Evolutionary conservation across 2,888 invertebrate species (phyloP).

Genomic region (Phania funesta): DNA sequence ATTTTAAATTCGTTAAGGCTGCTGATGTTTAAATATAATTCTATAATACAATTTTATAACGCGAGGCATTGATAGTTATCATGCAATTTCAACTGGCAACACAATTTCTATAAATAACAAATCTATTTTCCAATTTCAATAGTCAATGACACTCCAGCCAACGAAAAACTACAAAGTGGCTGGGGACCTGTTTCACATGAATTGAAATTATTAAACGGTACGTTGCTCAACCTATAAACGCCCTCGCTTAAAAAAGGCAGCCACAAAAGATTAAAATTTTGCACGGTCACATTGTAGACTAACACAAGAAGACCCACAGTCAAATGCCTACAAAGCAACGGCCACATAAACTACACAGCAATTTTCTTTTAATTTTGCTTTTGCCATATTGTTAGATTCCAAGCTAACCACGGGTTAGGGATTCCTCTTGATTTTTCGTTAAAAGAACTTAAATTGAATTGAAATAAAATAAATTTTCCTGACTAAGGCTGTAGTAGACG

Average conservation of each 20-base stretch:
- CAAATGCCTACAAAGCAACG: neutral
- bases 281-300: constrained; percentile 43
- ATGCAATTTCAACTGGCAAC: constrained; percentile 60
- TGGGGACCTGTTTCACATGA: constrained; percentile 54
- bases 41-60: constrained; percentile 17
- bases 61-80: constrained; percentile 33
- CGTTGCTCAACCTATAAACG: constrained; percentile 53
- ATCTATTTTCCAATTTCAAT: constrained; percentile 68
- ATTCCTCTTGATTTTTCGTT: constrained; percentile 23
- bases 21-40: neutral
- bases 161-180: constrained; percentile 31
- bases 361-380: constrained; percentile 60
- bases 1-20: neutral
- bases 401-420: constrained; percentile 4
- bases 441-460: constrained; percentile 46
- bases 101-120: constrained; percentile 67
- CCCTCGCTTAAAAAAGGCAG: constrained; percentile 57
- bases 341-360: constrained; percentile 56
- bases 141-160: constrained; percentile 59
- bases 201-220: constrained; percentile 61
- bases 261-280: constrained; percentile 52
- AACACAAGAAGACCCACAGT: neutral
- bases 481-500: constrained; percentile 56
- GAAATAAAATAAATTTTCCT: constrained; percentile 64
- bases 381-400: constrained; percentile 38